These are phyloP conservation scores for Plotosus lineatus DNA, from an alignment of 2,113 vertebrate species.

Conservation along the genomic window DNA sequence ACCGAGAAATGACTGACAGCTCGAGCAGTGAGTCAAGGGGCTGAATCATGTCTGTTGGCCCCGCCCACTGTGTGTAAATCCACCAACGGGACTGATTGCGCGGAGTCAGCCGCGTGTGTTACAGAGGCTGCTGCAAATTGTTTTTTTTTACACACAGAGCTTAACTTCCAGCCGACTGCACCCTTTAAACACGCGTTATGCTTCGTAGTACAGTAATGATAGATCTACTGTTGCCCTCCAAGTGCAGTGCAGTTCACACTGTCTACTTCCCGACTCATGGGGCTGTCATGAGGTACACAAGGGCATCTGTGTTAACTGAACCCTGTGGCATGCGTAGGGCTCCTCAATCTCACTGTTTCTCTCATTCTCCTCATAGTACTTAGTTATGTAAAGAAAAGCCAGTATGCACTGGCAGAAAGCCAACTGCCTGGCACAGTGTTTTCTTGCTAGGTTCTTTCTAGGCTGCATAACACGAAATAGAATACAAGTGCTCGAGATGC, in stretches of 20 bases:
- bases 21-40: conserved; percentile 62
- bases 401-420: conserved; percentile 44
- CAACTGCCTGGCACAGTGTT: conserved; percentile 39
- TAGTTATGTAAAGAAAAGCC: conserved; percentile 34
- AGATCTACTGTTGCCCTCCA: not conserved
- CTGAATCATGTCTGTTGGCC: conserved; percentile 60
- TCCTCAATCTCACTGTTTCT: conserved; percentile 13
- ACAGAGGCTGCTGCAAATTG: conserved; percentile 26
- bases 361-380: conserved; percentile 28
- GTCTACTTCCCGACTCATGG: no score
- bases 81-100: conserved; percentile 57
- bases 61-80: conserved; percentile 63
- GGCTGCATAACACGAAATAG: conserved; percentile 52
- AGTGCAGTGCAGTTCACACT: not conserved
- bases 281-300: no score
- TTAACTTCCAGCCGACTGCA: not conserved
- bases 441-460: conserved; percentile 53
- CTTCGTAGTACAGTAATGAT: no score
- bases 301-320: not conserved
- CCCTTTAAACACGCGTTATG: not conserved
- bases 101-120: conserved; percentile 22
- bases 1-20: conserved; percentile 63
- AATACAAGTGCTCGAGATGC: conserved; percentile 44
- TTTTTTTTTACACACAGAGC: not conserved
- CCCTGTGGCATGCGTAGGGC: not conserved